Conservation (phyloP, 2,113 vertebrate genomes). For the Andinoacara biseriatus region DNA sequence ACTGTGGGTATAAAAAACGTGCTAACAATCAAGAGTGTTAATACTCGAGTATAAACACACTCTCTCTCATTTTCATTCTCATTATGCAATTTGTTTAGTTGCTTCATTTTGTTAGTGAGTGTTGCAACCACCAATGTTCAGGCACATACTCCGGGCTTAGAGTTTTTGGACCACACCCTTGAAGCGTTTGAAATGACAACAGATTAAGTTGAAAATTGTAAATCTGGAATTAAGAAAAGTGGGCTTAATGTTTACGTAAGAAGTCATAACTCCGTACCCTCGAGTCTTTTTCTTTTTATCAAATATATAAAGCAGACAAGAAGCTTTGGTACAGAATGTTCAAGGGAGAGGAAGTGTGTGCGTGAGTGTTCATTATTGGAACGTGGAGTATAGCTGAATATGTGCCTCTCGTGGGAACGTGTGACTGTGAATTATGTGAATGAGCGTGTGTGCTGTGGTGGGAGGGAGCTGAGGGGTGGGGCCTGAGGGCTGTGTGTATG, state of each 20-base stretch:
- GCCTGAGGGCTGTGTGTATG: background rate
- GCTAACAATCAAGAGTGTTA: background rate
- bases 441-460: constrained; percentile 31
- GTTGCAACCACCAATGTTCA: background rate
- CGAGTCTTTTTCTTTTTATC: background rate
- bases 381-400: constrained; percentile 20
- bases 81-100: background rate
- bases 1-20: no score
- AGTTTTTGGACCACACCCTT: background rate
- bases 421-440: constrained; percentile 59
- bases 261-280: background rate
- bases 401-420: constrained; percentile 44
- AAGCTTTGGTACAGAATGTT: constrained; percentile 15
- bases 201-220: background rate
- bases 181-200: background rate
- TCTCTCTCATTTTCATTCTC: background rate
- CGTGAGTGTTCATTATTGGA: constrained; percentile 6
- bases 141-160: background rate
- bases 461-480: constrained; percentile 12
- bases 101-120: accelerated
- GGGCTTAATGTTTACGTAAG: background rate
- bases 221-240: background rate
- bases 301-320: background rate
- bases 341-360: background rate
- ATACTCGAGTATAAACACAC: background rate